Conservation (phyloP, 2,797 vertebrate species). For the Lutjanus campechanus region DNA sequence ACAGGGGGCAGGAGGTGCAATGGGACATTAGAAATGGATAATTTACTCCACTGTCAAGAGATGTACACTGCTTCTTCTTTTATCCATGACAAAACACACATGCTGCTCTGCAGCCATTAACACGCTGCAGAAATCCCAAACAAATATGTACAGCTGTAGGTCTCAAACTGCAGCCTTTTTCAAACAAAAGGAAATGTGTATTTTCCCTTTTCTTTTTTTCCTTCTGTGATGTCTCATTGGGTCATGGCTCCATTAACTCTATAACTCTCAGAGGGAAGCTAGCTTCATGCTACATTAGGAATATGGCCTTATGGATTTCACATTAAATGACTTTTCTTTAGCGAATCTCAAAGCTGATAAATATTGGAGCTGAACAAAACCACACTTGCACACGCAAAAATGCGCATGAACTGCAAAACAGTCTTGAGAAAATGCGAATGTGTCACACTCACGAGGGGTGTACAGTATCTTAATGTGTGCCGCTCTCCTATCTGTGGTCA, state of each 20-base stretch:
- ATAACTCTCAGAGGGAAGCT: conserved; percentile 65
- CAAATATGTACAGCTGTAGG: conserved; percentile 29
- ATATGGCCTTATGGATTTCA: conserved; percentile 68
- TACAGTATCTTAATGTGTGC: conserved; percentile 28
- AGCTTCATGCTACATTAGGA: conserved; percentile 75
- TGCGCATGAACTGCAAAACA: conserved; percentile 1
- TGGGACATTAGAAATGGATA: conserved; percentile 73
- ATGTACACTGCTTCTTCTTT: conserved; percentile 44
- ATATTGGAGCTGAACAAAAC: conserved; percentile 31
- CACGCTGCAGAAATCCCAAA: conserved; percentile 34
- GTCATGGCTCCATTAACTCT: conserved; percentile 73
- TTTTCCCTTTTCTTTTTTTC: conserved; percentile 29
- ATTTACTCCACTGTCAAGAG: conserved; percentile 73
- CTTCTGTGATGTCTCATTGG: conserved; percentile 60
- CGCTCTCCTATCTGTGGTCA: conserved; percentile 42
- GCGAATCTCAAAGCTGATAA: conserved; percentile 47
- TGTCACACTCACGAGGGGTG: not conserved
- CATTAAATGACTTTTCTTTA: conserved; percentile 66
- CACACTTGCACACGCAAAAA: conserved; percentile 9
- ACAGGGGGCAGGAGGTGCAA: conserved; percentile 65
- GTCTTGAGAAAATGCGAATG: not conserved
- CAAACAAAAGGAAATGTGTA: conserved; percentile 49
- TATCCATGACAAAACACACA: conserved; percentile 59
- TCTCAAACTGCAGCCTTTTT: conserved; percentile 23
- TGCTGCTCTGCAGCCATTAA: conserved; percentile 11